Base-by-base conservation (phyloP, 2,113 vertebrate species). In the Siniperca chuatsi region DNA sequence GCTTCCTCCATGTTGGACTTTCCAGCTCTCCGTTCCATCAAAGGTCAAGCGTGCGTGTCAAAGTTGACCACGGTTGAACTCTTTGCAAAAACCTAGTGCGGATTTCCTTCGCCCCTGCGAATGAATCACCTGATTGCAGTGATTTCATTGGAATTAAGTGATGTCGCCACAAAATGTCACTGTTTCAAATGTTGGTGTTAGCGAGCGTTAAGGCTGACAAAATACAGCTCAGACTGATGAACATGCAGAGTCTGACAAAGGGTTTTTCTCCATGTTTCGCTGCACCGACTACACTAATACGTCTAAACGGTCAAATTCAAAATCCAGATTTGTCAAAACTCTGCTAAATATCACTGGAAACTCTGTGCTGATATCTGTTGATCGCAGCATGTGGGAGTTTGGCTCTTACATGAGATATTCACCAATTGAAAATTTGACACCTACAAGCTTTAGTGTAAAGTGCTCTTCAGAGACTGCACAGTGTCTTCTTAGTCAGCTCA, bases 351-450 rank as follows among this genome's bases (percentile, higher is more conserved):
- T 79, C 81, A 48, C 8, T 9, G 67, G 13, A 60, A 23, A 50
- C 66, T 62, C 6, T 55, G 25, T 23, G 20, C 58, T 40, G 61
- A 69, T 50, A 35, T 46, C 65, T 54, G 13, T 9, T 12, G 60
- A 73, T 66, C 46, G 25, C 87, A 61, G 79, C 46, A 12, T 64
- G 83, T 88, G 85, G 79, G 90, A 89, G 83, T 87, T 58, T 52
- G 55, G 29, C 87, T 79, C 58, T 70, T 67, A 52, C 66, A 87
- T 89, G 82, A 92, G 88, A 81, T 50, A 89, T 91, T 81, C 89
- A 81, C 73, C 89, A 88, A 89, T 79, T 85, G 87, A 88, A 54
- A 81, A 79, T 67, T 0, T 91, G 92, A 93, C 90, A 92, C 92
- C 87, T 84, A 23, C 62, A 42, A 79, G 74, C 79, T 70, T 86